Evolutionary conservation across 2,888 invertebrate species (phyloP).

Genomic region (Magallana nippona): DNA sequence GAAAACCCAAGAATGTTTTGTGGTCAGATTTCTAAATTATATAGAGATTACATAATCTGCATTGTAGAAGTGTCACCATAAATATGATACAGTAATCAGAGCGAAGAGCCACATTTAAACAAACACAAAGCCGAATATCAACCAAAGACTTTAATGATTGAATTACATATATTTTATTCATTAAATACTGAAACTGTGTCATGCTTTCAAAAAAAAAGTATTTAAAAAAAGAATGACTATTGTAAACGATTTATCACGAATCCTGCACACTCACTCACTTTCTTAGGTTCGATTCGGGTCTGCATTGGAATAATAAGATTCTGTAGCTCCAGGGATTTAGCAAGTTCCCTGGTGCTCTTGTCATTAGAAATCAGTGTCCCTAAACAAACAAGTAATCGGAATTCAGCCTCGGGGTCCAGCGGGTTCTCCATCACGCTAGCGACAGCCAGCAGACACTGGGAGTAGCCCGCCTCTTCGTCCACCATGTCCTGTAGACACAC

Average conservation of each 20-base stretch:
- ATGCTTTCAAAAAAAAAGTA: not conserved
- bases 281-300: slow-evolving; percentile 65
- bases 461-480: slow-evolving; percentile 71
- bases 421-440: slow-evolving; percentile 70
- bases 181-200: too few relatives aligned
- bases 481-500: slow-evolving; percentile 79
- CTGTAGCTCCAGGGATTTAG: slow-evolving; percentile 72
- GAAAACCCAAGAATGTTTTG: too few relatives aligned
- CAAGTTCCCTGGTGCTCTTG: slow-evolving; percentile 68
- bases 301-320: slow-evolving; percentile 59
- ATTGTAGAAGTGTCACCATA: too few relatives aligned
- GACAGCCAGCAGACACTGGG: slow-evolving; percentile 67
- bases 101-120: too few relatives aligned
- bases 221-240: not conserved
- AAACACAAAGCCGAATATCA: too few relatives aligned
- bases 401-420: slow-evolving; percentile 86
- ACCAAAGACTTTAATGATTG: too few relatives aligned
- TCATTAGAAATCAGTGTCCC: slow-evolving; percentile 85
- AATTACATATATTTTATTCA: too few relatives aligned
- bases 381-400: slow-evolving; percentile 87
- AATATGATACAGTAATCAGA: too few relatives aligned
- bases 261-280: slow-evolving; percentile 75
- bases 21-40: too few relatives aligned
- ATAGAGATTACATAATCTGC: too few relatives aligned
- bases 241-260: slow-evolving; percentile 50